Conservation (phyloP, 2,113 vertebrate genomes). For the Solea senegalensis region DNA sequence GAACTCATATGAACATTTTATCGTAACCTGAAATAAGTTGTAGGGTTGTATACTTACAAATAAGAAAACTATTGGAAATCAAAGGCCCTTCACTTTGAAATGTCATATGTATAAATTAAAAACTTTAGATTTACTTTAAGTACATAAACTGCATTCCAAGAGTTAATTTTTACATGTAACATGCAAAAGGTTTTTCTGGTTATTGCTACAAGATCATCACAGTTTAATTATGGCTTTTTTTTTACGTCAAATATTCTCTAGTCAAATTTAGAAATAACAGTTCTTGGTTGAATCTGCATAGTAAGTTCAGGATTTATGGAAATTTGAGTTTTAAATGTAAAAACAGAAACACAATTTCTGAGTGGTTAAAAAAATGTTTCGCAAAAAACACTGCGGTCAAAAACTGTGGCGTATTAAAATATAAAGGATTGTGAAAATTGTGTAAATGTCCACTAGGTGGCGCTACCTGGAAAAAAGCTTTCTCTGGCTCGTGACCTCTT, state of each 20-base stretch:
- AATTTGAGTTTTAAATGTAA: neutral
- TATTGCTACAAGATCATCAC: neutral
- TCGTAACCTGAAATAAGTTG: neutral
- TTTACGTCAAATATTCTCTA: neutral
- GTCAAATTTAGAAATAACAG: neutral
- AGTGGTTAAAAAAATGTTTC: too few species aligned
- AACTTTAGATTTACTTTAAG: neutral
- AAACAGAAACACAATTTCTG: neutral
- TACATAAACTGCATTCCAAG: neutral
- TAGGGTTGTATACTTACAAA: neutral
- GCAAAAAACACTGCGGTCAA: neutral
- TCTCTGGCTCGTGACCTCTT: neutral
- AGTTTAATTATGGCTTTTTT: neutral
- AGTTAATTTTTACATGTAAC: too few species aligned
- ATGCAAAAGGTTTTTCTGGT: neutral
- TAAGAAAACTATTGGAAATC: neutral
- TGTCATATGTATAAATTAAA: constrained; percentile 4
- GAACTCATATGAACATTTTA: too few species aligned
- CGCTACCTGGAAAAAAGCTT: constrained; percentile 4
- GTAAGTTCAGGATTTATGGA: too few species aligned
- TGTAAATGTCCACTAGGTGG: constrained; percentile 28
- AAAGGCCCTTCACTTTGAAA: neutral
- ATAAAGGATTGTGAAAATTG: neutral
- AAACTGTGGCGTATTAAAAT: neutral
- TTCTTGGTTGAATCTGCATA: too few species aligned